Conservation (phyloP, 2,888 invertebrate species). For the Folsomia manolachei region DNA sequence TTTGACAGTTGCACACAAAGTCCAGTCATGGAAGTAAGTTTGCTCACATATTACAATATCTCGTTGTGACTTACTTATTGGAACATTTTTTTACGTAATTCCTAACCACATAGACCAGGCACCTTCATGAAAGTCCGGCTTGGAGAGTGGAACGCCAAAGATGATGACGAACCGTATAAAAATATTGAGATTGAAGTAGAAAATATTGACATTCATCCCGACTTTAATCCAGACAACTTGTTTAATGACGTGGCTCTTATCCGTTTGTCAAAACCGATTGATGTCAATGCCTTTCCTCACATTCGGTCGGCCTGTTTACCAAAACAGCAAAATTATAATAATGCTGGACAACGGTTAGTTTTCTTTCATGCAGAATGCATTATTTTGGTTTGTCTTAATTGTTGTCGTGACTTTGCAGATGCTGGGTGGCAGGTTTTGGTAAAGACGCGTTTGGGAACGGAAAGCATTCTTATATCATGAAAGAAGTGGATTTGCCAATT, state of each 20-base stretch:
- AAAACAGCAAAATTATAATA: neutral
- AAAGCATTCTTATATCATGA: constrained; percentile 66
- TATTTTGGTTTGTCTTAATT: neutral
- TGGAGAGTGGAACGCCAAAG: constrained; percentile 73
- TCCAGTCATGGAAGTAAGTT: constrained; percentile 56
- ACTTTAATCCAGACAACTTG: constrained; percentile 69
- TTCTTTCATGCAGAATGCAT: neutral
- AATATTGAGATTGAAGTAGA: constrained; percentile 63
- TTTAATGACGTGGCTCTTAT: constrained; percentile 80
- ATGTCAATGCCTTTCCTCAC: constrained; percentile 54
- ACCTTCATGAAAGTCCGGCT: constrained; percentile 63
- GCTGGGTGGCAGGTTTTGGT: constrained; percentile 75
- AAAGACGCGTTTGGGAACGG: constrained; percentile 63
- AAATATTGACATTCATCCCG: constrained; percentile 64
- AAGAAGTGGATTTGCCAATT: constrained; percentile 73
- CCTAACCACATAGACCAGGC: constrained; percentile 30
- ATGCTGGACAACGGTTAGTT: constrained; percentile 31
- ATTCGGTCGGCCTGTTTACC: constrained; percentile 60
- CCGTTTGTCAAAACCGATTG: constrained; percentile 60
- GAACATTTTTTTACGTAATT: neutral
- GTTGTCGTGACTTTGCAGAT: constrained; percentile 53
- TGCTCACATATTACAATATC: too few relatives aligned
- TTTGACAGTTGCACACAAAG: constrained; percentile 71
- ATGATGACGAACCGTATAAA: constrained; percentile 64
- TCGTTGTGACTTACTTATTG: neutral